Conservation (phyloP, 2,888 invertebrate species). For the Caenorhabditis parvicauda region DNA sequence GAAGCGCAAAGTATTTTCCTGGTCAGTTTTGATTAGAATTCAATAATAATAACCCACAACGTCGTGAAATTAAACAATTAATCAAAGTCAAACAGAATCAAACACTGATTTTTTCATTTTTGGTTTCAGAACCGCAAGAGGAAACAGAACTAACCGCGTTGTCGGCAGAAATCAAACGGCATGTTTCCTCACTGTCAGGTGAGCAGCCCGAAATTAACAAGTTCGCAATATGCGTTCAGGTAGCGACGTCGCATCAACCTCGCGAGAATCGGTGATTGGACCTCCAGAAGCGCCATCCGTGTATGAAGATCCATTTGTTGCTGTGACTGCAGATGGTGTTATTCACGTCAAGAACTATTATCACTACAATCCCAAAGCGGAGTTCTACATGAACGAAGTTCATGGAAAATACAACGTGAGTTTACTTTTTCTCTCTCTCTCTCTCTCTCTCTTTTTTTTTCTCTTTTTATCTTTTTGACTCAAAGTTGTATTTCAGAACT, state of each 20-base stretch:
- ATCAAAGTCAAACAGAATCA: too few relatives aligned
- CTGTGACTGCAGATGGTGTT: constrained; percentile 23
- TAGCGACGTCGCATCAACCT: constrained; percentile 31
- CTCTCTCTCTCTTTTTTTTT: too few relatives aligned
- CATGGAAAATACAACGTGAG: constrained; percentile 4
- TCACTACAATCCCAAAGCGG: constrained; percentile 23
- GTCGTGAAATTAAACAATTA: too few relatives aligned
- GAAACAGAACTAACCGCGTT: background rate
- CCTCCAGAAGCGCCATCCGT: constrained; percentile 12
- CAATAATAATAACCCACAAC: too few relatives aligned
- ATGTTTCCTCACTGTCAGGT: constrained; percentile 20
- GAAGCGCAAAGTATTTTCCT: too few relatives aligned
- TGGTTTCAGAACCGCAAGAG: too few relatives aligned
- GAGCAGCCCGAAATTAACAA: background rate
- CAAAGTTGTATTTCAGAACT: constrained; percentile 7
- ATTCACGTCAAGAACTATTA: constrained; percentile 31
- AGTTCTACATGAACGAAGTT: constrained; percentile 21
- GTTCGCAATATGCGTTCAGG: constrained; percentile 10
- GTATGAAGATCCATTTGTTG: constrained; percentile 37
- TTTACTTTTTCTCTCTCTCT: background rate
- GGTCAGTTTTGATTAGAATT: too few relatives aligned
- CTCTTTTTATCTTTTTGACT: too few relatives aligned
- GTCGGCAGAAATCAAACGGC: background rate
- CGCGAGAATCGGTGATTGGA: constrained; percentile 9
- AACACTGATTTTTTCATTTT: too few relatives aligned